Percentiles rank a stretch among this genome's conserved stretches.
phyloP scores from a whole-genome alignment of 2,797 vertebrate species.

The Dendrocincla tyrannina region DNA sequence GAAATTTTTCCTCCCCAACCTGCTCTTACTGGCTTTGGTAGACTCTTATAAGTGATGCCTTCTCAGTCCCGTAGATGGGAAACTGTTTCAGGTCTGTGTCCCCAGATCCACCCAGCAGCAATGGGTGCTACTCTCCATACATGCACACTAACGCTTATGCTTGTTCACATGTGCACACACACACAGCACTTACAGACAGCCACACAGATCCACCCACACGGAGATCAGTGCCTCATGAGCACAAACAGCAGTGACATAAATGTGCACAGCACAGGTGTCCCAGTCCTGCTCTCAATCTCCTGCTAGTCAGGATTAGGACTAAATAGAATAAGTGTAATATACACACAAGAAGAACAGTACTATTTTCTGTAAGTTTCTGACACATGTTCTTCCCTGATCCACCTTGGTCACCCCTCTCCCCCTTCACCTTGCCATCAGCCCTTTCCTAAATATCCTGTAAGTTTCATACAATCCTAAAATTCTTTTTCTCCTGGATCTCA shows the following conservation, averaged over 20 bases:
- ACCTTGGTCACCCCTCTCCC: fast-evolving
- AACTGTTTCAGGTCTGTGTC: not conserved
- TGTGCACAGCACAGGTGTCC: not conserved
- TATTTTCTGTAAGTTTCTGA: not conserved
- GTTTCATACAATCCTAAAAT: not conserved
- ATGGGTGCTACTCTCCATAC: not conserved
- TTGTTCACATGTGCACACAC: fast-evolving
- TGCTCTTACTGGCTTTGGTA: not conserved
- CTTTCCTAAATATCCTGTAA: not conserved
- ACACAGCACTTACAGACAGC: not conserved
- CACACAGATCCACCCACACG: not conserved
- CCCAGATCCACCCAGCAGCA: not conserved
- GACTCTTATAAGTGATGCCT: not conserved
- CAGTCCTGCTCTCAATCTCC: not conserved
- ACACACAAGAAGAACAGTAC: not conserved
- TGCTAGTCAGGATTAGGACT: not conserved
- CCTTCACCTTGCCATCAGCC: fast-evolving
- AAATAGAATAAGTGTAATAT: not conserved
- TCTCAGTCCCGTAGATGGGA: not conserved
- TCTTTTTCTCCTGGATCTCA: not conserved
- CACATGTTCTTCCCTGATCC: not conserved
- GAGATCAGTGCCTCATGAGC: not conserved
- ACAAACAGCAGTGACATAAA: not conserved
- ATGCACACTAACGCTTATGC: fast-evolving
- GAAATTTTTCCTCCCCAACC: not conserved